phyloP scores from a whole-genome alignment of 2,888 invertebrate species.

The Campoletis raptor region DNA sequence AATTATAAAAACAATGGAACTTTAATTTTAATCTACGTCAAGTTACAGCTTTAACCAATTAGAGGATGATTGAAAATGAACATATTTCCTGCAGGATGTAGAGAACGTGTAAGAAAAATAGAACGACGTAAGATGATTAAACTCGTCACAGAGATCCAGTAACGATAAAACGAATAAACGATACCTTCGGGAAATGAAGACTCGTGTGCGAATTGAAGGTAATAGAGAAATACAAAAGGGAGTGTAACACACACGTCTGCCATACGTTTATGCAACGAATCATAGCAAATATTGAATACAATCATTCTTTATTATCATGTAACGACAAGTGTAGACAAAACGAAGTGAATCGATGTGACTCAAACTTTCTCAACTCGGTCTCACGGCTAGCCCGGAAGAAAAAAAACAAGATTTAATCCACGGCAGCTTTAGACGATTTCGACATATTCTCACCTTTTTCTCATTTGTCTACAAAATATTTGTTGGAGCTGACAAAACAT shows the following conservation, averaged over 20 bases:
- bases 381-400: not conserved
- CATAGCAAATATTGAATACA: not conserved
- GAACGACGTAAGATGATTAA: conserved; percentile 31
- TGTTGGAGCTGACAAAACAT: not conserved
- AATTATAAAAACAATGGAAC: not conserved
- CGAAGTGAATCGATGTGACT: not conserved
- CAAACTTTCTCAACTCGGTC: not conserved
- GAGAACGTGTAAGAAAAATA: not conserved
- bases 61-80: not conserved
- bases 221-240: not conserved
- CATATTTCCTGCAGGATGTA: not conserved
- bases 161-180: conserved; percentile 13
- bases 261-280: not conserved
- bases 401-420: not conserved
- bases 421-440: not conserved
- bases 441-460: not conserved
- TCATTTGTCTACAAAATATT: not conserved
- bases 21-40: not conserved
- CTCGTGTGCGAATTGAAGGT: not conserved
- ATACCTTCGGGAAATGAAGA: conserved; percentile 50
- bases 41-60: not conserved
- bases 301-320: not conserved
- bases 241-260: not conserved
- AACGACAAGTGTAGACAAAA: not conserved
- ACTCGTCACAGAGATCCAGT: conserved; percentile 9